phyloP scores from a whole-genome alignment of 1,140 invertebrate genomes.

The Psilanteris sp. region DNA sequence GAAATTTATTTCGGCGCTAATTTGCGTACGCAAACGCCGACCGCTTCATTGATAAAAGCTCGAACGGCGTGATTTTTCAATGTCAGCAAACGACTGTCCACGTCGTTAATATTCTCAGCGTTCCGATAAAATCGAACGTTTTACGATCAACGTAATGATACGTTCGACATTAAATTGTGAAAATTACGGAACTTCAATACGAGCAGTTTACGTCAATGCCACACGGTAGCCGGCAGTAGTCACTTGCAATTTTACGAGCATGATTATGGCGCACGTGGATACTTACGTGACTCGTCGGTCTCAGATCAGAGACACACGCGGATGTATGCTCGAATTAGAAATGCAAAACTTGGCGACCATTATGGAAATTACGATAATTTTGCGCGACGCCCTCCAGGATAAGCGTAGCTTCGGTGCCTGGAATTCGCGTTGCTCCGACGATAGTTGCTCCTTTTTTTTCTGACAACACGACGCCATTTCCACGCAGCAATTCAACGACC shows the following conservation, averaged over 20 bases:
- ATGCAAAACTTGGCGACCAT: conserved; percentile 62
- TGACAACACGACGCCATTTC: neutral
- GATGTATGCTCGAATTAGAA: conserved; percentile 57
- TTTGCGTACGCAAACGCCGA: too few relatives aligned
- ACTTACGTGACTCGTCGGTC: conserved; percentile 50
- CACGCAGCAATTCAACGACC: neutral
- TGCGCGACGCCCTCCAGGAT: conserved; percentile 46
- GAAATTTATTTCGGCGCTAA: too few relatives aligned
- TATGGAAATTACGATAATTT: conserved; percentile 60
- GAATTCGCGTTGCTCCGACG: conserved; percentile 11
- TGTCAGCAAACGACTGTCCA: conserved; percentile 12
- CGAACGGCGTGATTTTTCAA: conserved; percentile 9
- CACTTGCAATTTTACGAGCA: conserved; percentile 48
- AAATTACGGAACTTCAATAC: conserved; percentile 50
- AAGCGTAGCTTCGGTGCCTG: conserved; percentile 21
- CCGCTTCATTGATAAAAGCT: conserved; percentile 9
- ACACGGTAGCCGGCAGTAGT: conserved; percentile 44
- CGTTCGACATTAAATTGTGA: conserved; percentile 46
- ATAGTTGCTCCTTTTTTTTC: conserved; percentile 6
- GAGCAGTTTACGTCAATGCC: conserved; percentile 49
- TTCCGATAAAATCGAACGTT: conserved; percentile 41
- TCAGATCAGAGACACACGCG: conserved; percentile 53
- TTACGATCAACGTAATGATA: conserved; percentile 46
- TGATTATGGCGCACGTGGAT: conserved; percentile 62
- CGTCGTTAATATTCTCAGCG: conserved; percentile 34